A percentile compares a stretch with the other conserved stretches of the same genome.
Evolutionary conservation across 2,888 invertebrate species (phyloP).

Genomic region (Lottia scabra): DNA sequence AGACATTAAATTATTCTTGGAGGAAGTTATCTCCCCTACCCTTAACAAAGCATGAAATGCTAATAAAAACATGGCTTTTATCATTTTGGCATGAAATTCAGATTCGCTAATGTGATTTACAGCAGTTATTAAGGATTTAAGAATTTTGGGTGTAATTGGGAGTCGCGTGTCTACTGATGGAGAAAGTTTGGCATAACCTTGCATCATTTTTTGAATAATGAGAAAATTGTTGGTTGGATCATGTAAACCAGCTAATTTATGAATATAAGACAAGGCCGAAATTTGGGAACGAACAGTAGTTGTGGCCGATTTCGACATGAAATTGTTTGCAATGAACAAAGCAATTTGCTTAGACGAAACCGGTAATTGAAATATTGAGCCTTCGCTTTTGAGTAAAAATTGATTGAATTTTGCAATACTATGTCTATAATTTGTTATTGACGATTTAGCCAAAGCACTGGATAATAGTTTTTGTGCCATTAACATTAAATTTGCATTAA

Average conservation of each 20-base stretch:
- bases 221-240: conserved; percentile 6
- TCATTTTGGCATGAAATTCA: background rate
- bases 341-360: too few species aligned
- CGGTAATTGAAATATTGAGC: too few species aligned
- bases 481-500: too few species aligned
- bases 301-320: too few species aligned
- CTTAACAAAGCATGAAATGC: conserved; percentile 6
- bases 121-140: background rate
- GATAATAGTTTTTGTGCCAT: too few species aligned
- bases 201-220: background rate
- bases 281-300: too few species aligned
- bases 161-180: background rate
- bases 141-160: background rate
- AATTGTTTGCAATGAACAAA: too few species aligned
- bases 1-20: too few species aligned
- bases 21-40: conserved; percentile 8
- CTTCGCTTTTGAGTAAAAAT: too few species aligned
- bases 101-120: background rate
- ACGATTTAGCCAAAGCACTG: too few species aligned
- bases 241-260: background rate
- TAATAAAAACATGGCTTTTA: background rate
- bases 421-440: too few species aligned
- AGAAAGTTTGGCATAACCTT: background rate
- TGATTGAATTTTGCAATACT: too few species aligned
- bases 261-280: background rate